Evolutionary conservation across 1,140 invertebrate genomes (phyloP).

Genomic region (Lepidurus apus): DNA sequence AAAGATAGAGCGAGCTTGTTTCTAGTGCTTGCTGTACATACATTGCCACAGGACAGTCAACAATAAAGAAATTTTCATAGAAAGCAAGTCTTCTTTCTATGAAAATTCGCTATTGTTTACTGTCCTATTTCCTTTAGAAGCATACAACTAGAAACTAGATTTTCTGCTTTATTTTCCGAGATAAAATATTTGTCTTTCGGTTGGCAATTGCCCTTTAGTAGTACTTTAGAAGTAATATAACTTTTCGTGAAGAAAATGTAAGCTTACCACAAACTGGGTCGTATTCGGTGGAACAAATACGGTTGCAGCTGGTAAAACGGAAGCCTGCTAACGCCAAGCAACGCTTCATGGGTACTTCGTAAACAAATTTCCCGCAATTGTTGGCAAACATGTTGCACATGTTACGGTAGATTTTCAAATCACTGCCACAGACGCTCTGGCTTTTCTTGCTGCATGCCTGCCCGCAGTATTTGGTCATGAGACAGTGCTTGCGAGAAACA

Average conservation of each 20-base stretch:
- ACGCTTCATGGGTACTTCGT: constrained; percentile 75
- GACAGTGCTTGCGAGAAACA: constrained; percentile 71
- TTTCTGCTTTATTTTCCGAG: no score
- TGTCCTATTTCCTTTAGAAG: no score
- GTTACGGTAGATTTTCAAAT: constrained; percentile 84
- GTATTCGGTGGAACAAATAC: constrained; percentile 75
- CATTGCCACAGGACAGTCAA: no score
- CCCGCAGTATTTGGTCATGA: constrained; percentile 73
- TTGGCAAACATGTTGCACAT: constrained; percentile 87
- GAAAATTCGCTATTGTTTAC: no score
- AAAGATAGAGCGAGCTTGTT: no score
- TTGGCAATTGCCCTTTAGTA: no score
- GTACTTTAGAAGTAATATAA: no score
- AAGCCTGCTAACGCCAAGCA: constrained; percentile 65
- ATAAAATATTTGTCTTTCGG: no score
- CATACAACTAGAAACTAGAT: no score
- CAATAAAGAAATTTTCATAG: no score
- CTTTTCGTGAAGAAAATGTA: neutral
- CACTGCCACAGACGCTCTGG: constrained; percentile 85
- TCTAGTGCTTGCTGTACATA: no score
- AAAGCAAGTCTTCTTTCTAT: no score
- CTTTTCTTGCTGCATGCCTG: constrained; percentile 57
- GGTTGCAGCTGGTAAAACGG: constrained; percentile 74
- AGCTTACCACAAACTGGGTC: constrained; percentile 76
- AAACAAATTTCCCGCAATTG: constrained; percentile 88